Base-by-base conservation (phyloP, 2,888 invertebrate genomes). In the Lampropteryx suffumata region DNA sequence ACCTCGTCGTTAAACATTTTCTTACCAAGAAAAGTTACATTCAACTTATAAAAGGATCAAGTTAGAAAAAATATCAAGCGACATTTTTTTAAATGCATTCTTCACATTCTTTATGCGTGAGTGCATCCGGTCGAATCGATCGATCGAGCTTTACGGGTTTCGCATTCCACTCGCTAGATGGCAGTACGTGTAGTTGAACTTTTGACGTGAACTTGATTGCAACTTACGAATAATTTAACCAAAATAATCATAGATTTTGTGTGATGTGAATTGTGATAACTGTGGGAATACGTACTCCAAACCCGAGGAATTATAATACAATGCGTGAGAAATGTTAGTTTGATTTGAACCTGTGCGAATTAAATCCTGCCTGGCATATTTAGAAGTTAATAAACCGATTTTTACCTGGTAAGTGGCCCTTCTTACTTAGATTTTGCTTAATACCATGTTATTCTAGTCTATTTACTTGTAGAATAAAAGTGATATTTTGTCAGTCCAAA, bases 131-230 rank as follows among this genome's bases (percentile, higher is more conserved):
- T 28, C 44, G 47, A 64, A 74, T 62, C 68, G 61, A 79, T 82
- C 73, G 77, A 82, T 78, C 67, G 82, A 88, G 86, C 87, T 87
- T 89, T 81, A 49, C 46, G 61, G 32, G 50, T 60, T 77, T 64
- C 67, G 68, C 85, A 78, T 87, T 65, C 82, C 82, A 57, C 28
- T 60, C 59, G 65, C 77, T 81, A 89, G 89, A 84, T 87, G 87
- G 77, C 84, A 71, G 55, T 57, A 69, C 69, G 52, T 33, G 57
- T 69, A 69, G 75, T 76, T 87, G 89, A 89, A 90, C 89, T 90
- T 89, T 89, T 90, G 89, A 90, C 89, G 84, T 88, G 84, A 88
- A 89, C 88, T 89, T 88, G 79, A 82, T 79, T 76, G 77, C 72
- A 84, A 86, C 82, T 86, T 82, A 51, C 69, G 76, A 82, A 79